A percentile compares a stretch with the other conserved stretches of the same genome.
Conservation (phyloP, 2,888 invertebrate species). For the Callyntrura sp. region DNA sequence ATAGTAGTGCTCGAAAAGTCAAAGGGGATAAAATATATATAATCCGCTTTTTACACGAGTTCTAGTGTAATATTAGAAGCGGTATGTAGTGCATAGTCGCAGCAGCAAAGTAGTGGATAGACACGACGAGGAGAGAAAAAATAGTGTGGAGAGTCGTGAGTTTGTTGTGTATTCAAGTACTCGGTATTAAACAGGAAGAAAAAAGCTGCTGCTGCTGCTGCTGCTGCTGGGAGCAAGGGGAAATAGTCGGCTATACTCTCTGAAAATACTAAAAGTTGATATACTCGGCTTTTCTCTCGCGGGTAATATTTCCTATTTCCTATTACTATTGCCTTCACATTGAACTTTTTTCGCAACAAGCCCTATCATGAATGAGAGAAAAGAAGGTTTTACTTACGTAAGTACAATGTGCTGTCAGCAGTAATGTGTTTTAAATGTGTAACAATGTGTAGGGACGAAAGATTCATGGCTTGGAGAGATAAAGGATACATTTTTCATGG, state of each 20-base stretch:
- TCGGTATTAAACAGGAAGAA: no score
- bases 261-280: no score
- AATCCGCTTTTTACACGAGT: slow-evolving; percentile 56
- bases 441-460: background rate
- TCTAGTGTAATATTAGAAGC: no score
- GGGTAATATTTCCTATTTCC: background rate
- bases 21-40: slow-evolving; percentile 60
- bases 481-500: slow-evolving; percentile 57
- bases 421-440: slow-evolving; percentile 54
- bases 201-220: no score
- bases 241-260: no score
- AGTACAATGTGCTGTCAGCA: slow-evolving; percentile 26
- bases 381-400: slow-evolving; percentile 40
- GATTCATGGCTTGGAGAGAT: slow-evolving; percentile 51
- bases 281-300: background rate
- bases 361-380: slow-evolving; percentile 30
- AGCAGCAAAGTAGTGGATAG: no score
- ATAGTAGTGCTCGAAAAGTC: slow-evolving; percentile 57
- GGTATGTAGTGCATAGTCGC: no score
- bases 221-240: no score
- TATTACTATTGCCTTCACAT: background rate
- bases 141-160: no score
- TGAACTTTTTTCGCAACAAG: background rate
- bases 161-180: no score
- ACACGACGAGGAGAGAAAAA: no score